phyloP scores from a whole-genome alignment of 37 sponge, comb jelly and placozoan species.

The Halichondria panicea region DNA sequence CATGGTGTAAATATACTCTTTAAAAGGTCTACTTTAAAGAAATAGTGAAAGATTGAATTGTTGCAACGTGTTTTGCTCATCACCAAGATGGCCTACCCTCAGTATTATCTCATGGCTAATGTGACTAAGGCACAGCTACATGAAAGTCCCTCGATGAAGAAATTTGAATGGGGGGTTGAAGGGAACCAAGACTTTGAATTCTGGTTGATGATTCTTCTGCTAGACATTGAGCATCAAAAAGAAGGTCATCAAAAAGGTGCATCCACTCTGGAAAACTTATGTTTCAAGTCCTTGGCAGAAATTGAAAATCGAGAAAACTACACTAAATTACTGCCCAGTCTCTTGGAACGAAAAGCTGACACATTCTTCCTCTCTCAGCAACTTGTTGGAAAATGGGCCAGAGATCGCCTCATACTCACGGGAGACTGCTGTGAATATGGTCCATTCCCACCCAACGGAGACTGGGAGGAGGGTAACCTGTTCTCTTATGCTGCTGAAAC shows the following conservation, averaged over 20 bases:
- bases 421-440: conserved; percentile 11
- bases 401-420: conserved; percentile 23
- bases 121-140: neutral
- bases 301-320: neutral
- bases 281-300: neutral
- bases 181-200: neutral
- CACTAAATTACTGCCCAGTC: conserved; percentile 1
- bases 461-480: conserved; percentile 14
- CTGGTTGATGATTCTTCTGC: conserved; percentile 6
- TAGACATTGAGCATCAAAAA: neutral
- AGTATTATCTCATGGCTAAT: conserved; percentile 14
- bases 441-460: conserved; percentile 25
- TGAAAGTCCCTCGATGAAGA: neutral
- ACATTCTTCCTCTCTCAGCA: neutral
- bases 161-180: neutral
- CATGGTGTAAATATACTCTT: too few relatives aligned
- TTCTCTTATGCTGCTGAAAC: too few relatives aligned
- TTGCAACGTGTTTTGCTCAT: too few relatives aligned
- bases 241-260: too few relatives aligned
- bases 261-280: neutral
- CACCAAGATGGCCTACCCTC: neutral
- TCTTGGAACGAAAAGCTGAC: neutral
- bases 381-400: conserved; percentile 12
- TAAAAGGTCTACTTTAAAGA: too few relatives aligned
- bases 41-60: too few relatives aligned